Evolutionary conservation across 2,888 invertebrate genomes (phyloP), one percentile per base, ranked within the genome.

Genomic region (Brachyptera putata): DNA sequence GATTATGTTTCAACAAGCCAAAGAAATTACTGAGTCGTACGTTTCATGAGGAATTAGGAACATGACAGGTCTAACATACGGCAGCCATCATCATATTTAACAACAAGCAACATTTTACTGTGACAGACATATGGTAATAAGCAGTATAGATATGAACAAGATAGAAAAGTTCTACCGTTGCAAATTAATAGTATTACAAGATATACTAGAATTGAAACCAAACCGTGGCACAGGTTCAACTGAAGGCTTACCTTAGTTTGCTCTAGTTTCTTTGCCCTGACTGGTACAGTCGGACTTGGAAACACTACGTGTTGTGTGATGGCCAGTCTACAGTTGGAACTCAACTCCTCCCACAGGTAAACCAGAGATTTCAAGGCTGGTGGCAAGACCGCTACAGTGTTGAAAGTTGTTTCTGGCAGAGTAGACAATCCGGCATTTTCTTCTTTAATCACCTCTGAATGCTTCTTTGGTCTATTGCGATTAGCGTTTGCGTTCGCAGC

Each of bases 301-400:
- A 82, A 70, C 3, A 83, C 77, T 55, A 82, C 76, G 64, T 86
- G 84, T 66, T 84, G 82, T 21, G 79, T 76, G 60, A 85, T 83
- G 1, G 85, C 83, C 61, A 85, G 84, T n/a, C 84, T 74, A 65
- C 84, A 85, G 69, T 80, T 84, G 3, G 77, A 73, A 48, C 85
- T 85, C 18, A 96, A 78, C 58, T 93, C 89, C 70, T 95, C 94
- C 96, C 96, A 96, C 26, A 95, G 77, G 59, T 86, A 86, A 0
- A 95, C 93, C 7, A 96, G 77, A 57, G 92, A 58, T 57, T 92
- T 88, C 50, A 95, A 74, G 0, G 95, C 93, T 0, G 93, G 91
- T 1, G 95, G 95, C 60, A 95, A 73, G 1, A 91, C 87, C 13
- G 86, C 84, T 1, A 90, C 85, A n/a, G 86, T 81, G 56, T 80